Evolutionary conservation across 2,888 invertebrate species (phyloP).

Genomic region (Apoderus coryli): DNA sequence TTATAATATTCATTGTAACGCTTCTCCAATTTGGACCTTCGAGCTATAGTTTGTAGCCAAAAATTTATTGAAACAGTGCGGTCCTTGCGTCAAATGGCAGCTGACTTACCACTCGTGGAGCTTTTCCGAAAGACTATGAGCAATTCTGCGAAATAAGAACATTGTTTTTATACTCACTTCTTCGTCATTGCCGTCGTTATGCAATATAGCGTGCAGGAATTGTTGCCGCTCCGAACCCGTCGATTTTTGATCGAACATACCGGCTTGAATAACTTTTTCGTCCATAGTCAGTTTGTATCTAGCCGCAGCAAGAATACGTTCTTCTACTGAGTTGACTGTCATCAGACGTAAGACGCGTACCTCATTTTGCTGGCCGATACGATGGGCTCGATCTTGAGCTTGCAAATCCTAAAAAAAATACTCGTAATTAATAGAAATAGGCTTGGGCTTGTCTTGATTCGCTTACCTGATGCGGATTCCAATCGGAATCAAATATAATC

Average conservation of each 20-base stretch:
- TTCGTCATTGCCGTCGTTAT: constrained; percentile 88
- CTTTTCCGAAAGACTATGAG: neutral
- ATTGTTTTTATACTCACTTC: constrained; percentile 47
- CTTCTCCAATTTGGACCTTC: no score
- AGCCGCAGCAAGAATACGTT: constrained; percentile 94
- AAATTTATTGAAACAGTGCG: no score
- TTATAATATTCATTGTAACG: no score
- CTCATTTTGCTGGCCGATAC: constrained; percentile 97
- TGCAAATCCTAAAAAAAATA: constrained; percentile 65
- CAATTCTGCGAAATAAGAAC: neutral
- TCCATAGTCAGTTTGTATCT: constrained; percentile 98
- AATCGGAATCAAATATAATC: constrained; percentile 97
- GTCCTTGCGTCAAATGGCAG: no score
- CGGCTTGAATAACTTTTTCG: constrained; percentile 98
- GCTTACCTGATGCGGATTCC: constrained; percentile 95
- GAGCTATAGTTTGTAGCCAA: no score
- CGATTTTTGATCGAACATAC: constrained; percentile 99
- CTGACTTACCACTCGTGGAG: neutral
- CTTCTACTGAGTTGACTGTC: constrained; percentile 98
- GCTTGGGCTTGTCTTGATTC: neutral
- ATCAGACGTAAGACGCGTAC: constrained; percentile 92
- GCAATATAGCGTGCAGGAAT: constrained; percentile 87
- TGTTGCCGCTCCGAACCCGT: constrained; percentile 93
- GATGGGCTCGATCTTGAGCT: constrained; percentile 98
- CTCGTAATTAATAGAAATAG: neutral